These are phyloP conservation scores for Aptenodytes patagonicus DNA, from an alignment of 2,113 vertebrate species.

Conservation along the genomic window DNA sequence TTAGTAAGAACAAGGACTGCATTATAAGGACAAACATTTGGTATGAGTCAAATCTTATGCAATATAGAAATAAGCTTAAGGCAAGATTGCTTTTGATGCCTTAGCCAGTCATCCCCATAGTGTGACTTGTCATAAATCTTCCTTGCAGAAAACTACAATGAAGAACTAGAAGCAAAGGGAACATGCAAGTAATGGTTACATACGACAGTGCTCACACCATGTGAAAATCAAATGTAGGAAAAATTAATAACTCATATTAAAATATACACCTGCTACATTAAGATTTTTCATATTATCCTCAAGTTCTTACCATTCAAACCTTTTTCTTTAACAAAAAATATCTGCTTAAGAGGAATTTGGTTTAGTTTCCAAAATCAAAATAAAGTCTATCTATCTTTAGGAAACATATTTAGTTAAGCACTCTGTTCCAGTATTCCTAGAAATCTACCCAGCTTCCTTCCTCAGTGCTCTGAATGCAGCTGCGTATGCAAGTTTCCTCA, in stretches of 20 bases:
- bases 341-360: neutral
- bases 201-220: neutral
- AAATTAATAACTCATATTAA: neutral
- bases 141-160: neutral
- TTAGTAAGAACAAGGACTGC: neutral
- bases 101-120: neutral
- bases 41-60: conserved; percentile 30
- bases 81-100: conserved; percentile 23
- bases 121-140: conserved; percentile 3
- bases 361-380: neutral
- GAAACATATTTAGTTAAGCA: neutral
- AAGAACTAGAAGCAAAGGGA: neutral
- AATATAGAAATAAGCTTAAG: conserved; percentile 37
- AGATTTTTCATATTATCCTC: neutral
- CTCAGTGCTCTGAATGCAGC: neutral
- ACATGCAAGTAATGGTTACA: neutral
- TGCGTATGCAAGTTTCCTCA: neutral
- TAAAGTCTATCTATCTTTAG: neutral
- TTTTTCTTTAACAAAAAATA: neutral
- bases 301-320: neutral
- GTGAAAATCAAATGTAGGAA: neutral
- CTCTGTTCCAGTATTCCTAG: neutral
- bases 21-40: conserved; percentile 24
- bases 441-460: neutral
- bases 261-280: neutral